Evolutionary conservation across 2,888 invertebrate genomes (phyloP).

Genomic region (Pasiphila rectangulata): DNA sequence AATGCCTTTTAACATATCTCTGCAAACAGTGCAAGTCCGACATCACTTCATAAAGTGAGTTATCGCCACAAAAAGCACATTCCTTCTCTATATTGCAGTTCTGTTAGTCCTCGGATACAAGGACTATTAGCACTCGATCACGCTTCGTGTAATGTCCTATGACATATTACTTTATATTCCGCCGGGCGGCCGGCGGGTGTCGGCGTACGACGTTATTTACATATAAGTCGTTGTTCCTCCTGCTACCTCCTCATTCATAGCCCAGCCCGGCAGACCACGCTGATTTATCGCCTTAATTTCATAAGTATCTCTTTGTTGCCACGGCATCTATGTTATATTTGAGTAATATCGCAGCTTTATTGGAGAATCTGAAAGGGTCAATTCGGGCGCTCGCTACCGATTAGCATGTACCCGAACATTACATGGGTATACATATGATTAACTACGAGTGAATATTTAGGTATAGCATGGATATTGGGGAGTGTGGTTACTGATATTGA

Average conservation of each 20-base stretch:
- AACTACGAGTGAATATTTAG: slow-evolving; percentile 3
- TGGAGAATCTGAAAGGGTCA: slow-evolving; percentile 56
- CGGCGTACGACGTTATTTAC: slow-evolving; percentile 71
- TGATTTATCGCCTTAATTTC: slow-evolving; percentile 80
- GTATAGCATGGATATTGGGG: slow-evolving; percentile 8
- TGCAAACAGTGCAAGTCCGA: background rate
- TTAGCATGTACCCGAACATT: slow-evolving; percentile 33
- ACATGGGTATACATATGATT: background rate
- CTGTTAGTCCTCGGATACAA: slow-evolving; percentile 28
- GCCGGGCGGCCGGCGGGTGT: slow-evolving; percentile 50
- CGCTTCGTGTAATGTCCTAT: slow-evolving; percentile 53
- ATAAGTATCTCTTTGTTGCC: slow-evolving; percentile 79
- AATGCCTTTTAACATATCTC: too few relatives aligned
- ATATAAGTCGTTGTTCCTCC: slow-evolving; percentile 72
- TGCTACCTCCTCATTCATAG: slow-evolving; percentile 58
- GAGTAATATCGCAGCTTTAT: slow-evolving; percentile 63
- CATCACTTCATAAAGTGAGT: slow-evolving; percentile 2
- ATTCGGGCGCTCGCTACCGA: slow-evolving; percentile 44
- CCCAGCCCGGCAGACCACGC: slow-evolving; percentile 54
- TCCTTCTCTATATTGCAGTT: slow-evolving; percentile 10
- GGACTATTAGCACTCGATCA: slow-evolving; percentile 54
- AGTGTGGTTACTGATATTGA: slow-evolving; percentile 22
- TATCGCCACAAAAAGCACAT: slow-evolving; percentile 12
- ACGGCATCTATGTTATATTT: slow-evolving; percentile 66
- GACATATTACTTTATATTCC: slow-evolving; percentile 71